Evolutionary conservation across 2,113 vertebrate genomes (phyloP).

Genomic region (Coryphaenoides rupestris): DNA sequence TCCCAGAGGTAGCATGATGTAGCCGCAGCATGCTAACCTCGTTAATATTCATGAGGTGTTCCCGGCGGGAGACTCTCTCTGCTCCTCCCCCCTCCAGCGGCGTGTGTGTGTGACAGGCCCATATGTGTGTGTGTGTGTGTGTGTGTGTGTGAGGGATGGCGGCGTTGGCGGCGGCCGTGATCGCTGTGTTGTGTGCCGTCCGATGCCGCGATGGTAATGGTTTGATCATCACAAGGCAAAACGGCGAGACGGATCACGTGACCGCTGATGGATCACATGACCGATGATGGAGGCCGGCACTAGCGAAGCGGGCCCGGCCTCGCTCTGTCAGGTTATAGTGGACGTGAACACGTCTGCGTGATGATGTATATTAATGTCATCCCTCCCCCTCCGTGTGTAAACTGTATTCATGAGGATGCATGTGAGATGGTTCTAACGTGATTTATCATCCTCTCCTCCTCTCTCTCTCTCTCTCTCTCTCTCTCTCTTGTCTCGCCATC

Average conservation of each 20-base stretch:
- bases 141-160: conserved; percentile 37
- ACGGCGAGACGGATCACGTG: conserved; percentile 47
- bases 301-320: background rate
- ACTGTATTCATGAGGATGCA: too few species aligned
- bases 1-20: conserved; percentile 31
- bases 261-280: conserved; percentile 7
- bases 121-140: too few species aligned
- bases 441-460: too few species aligned
- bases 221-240: conserved; percentile 47
- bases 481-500: too few species aligned
- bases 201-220: conserved; percentile 41
- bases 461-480: too few species aligned
- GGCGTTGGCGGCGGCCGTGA: too few species aligned
- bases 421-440: too few species aligned
- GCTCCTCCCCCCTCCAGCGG: conserved; percentile 27
- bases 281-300: conserved; percentile 10
- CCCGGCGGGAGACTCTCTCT: conserved; percentile 27
- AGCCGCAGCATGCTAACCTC: conserved; percentile 9
- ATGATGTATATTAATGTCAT: background rate
- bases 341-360: background rate
- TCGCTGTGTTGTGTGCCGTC: background rate
- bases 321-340: conserved; percentile 23
- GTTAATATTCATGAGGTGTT: conserved; percentile 35
- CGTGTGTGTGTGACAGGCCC: conserved; percentile 13
- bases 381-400: background rate